These are phyloP conservation scores for Cladopsammia gracilis DNA, from an alignment of 64 coral and sea anemone genomes.

Conservation along the genomic window DNA sequence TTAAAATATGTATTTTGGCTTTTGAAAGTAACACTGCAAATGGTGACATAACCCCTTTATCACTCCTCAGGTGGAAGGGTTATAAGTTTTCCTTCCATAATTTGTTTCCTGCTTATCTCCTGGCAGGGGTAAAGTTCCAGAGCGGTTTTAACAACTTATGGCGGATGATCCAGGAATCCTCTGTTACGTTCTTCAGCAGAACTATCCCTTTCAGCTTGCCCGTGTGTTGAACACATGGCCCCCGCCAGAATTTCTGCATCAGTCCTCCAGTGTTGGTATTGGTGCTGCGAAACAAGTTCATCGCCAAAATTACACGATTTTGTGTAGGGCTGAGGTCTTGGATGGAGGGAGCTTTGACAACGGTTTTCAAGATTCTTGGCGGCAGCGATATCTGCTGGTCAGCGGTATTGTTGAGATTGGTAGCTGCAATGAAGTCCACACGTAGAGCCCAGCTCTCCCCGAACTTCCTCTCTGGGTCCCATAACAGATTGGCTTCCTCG, in stretches of 20 bases:
- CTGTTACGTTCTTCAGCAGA: conserved; percentile 49
- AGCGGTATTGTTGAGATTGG: conserved; percentile 76
- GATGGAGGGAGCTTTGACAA: conserved; percentile 62
- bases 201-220: conserved; percentile 57
- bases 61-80: no score
- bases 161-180: conserved; percentile 7
- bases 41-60: no score
- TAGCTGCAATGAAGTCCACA: conserved; percentile 82
- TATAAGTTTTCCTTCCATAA: no score
- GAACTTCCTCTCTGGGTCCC: conserved; percentile 79
- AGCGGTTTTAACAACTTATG: conserved; percentile 60
- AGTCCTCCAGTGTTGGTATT: conserved; percentile 51
- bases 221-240: conserved; percentile 72
- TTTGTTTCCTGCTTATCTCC: not conserved
- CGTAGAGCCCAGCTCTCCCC: conserved; percentile 83
- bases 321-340: conserved; percentile 59
- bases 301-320: conserved; percentile 49
- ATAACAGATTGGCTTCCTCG: conserved; percentile 56
- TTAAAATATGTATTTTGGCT: no score
- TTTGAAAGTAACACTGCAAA: no score
- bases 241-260: conserved; percentile 58
- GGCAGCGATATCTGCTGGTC: conserved; percentile 64
- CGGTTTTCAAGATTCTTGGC: conserved; percentile 40
- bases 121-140: conserved; percentile 64
- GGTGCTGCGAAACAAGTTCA: conserved; percentile 53